Percentiles rank a stretch among this genome's conserved stretches.
Conservation (phyloP, 2,888 invertebrate genomes). For the Cataglyphis livida region DNA sequence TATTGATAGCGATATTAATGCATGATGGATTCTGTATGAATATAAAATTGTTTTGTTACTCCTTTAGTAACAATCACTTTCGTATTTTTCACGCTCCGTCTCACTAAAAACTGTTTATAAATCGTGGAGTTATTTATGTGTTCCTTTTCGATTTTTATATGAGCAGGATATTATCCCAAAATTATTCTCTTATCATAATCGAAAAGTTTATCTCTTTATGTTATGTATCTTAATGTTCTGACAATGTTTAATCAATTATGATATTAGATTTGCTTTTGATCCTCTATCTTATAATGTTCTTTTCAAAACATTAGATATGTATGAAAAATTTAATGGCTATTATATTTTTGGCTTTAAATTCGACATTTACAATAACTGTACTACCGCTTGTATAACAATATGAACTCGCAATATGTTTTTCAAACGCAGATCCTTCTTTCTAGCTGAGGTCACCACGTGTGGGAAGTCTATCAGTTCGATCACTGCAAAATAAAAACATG, state of each 20-base stretch:
- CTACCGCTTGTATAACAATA: background rate
- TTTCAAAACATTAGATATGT: slow-evolving; percentile 36
- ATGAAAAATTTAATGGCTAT: slow-evolving; percentile 40
- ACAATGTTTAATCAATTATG: slow-evolving; percentile 42
- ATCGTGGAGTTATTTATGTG: background rate
- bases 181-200: slow-evolving; percentile 8
- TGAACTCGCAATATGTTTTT: slow-evolving; percentile 6
- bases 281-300: slow-evolving; percentile 29
- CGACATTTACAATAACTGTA: background rate
- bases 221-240: background rate
- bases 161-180: background rate
- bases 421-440: slow-evolving; percentile 18
- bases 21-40: slow-evolving; percentile 56
- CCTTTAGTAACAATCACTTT: slow-evolving; percentile 31
- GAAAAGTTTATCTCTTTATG: slow-evolving; percentile 8
- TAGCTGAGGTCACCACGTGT: slow-evolving; percentile 70
- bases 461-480: slow-evolving; percentile 67
- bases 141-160: slow-evolving; percentile 35
- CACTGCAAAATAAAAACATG: slow-evolving; percentile 62
- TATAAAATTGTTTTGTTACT: slow-evolving; percentile 65
- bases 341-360: slow-evolving; percentile 32
- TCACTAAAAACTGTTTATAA: background rate
- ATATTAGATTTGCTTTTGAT: slow-evolving; percentile 46
- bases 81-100: slow-evolving; percentile 33
- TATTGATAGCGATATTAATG: slow-evolving; percentile 67